These are phyloP conservation scores for Drosophila biarmipes DNA, from an alignment of 1,140 invertebrate genomes.

Conservation along the genomic window DNA sequence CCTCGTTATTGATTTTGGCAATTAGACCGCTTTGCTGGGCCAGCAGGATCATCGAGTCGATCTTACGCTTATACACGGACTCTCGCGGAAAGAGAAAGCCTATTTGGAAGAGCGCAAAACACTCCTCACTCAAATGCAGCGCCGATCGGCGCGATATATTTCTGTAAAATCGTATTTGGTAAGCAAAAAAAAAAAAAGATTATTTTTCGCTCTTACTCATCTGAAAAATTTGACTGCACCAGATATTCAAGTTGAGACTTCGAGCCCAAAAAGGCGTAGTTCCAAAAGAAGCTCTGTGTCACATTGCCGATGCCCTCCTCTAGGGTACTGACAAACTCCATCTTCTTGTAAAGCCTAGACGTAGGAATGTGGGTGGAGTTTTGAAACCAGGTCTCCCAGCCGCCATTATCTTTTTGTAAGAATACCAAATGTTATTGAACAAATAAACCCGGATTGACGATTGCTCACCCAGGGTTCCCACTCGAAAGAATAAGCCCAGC, in stretches of 20 bases:
- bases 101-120: conserved; percentile 89
- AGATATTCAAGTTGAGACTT: conserved; percentile 88
- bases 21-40: conserved; percentile 88
- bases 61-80: conserved; percentile 86
- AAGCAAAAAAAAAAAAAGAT: background rate
- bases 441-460: background rate
- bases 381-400: conserved; percentile 89
- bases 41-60: conserved; percentile 86
- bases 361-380: conserved; percentile 87
- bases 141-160: conserved; percentile 86
- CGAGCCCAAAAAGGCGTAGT: conserved; percentile 90
- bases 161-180: conserved; percentile 43
- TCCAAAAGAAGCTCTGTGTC: conserved; percentile 89
- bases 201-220: conserved; percentile 85
- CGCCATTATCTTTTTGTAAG: conserved; percentile 87
- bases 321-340: conserved; percentile 88
- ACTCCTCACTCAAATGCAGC: conserved; percentile 89
- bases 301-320: conserved; percentile 88
- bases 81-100: conserved; percentile 87
- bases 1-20: conserved; percentile 88
- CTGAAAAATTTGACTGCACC: conserved; percentile 88
- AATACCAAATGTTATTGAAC: background rate
- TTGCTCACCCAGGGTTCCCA: conserved; percentile 74
- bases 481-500: conserved; percentile 86
- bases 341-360: conserved; percentile 87